These are phyloP conservation scores for Drosophila mulleri DNA, from an alignment of 2,888 invertebrate genomes.

Conservation along the genomic window DNA sequence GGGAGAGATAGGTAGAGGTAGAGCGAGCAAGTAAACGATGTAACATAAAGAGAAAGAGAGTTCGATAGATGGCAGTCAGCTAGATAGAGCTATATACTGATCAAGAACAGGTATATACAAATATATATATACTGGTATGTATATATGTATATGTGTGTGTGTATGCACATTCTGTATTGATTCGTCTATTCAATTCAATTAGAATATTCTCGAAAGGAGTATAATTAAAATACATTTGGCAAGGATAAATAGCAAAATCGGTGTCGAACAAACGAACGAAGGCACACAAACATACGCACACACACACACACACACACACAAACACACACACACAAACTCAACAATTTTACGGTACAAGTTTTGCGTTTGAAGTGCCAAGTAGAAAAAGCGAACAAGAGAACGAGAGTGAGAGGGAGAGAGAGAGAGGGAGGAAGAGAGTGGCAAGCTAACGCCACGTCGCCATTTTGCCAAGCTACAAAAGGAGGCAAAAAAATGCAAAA, in stretches of 20 bases:
- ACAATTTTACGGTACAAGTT: slow-evolving; percentile 27
- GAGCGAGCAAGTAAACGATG: not conserved
- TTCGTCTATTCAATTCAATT: not conserved
- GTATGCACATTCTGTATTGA: not conserved
- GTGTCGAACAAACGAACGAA: slow-evolving; percentile 23
- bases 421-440: not conserved
- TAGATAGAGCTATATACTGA: not conserved
- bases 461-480: slow-evolving; percentile 33
- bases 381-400: not conserved
- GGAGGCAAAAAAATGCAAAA: no score
- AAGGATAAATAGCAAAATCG: slow-evolving; percentile 28
- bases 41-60: not conserved
- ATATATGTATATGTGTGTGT: not conserved
- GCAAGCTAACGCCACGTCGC: slow-evolving; percentile 27
- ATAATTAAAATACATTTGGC: slow-evolving; percentile 10
- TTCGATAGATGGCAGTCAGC: not conserved
- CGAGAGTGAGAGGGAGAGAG: not conserved
- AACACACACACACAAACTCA: slow-evolving; percentile 7
- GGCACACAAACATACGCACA: slow-evolving; percentile 25
- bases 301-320: slow-evolving; percentile 25
- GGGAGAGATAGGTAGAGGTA: not conserved
- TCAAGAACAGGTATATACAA: not conserved
- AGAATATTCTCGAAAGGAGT: not conserved
- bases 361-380: slow-evolving; percentile 24
- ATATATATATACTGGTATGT: no score